Conservation (phyloP, 2,888 invertebrate species). For the Ochropleura plecta region DNA sequence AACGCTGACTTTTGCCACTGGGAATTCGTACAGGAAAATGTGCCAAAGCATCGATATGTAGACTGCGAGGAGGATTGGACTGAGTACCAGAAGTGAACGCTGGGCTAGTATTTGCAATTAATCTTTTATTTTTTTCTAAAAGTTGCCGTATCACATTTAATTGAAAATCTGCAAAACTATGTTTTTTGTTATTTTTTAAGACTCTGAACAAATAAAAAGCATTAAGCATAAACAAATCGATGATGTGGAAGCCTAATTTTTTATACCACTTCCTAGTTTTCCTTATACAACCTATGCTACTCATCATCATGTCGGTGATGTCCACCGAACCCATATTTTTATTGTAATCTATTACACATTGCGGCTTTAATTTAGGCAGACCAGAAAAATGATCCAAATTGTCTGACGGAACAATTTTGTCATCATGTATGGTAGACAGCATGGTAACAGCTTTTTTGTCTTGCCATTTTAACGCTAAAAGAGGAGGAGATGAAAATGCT, state of each 20-base stretch:
- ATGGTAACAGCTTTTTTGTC: constrained; percentile 70
- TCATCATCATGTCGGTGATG: constrained; percentile 71
- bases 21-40: constrained; percentile 43
- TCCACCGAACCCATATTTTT: constrained; percentile 73
- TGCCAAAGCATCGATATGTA: constrained; percentile 45
- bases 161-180: constrained; percentile 48
- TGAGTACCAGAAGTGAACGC: constrained; percentile 40
- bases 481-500: constrained; percentile 36
- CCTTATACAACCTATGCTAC: constrained; percentile 67
- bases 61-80: constrained; percentile 42
- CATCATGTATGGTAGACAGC: constrained; percentile 55
- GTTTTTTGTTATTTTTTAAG: constrained; percentile 38
- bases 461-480: constrained; percentile 71
- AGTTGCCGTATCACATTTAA: constrained; percentile 45
- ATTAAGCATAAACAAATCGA: constrained; percentile 63
- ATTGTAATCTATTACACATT: constrained; percentile 68
- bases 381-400: constrained; percentile 50
- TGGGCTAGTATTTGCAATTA: constrained; percentile 40
- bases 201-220: constrained; percentile 44
- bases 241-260: constrained; percentile 72
- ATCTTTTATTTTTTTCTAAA: constrained; percentile 43
- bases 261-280: constrained; percentile 74
- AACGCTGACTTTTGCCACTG: constrained; percentile 45
- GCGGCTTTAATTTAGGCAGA: constrained; percentile 55
- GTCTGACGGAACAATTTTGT: constrained; percentile 49